Percentiles rank a stretch among this genome's conserved stretches.
phyloP scores from a whole-genome alignment of 2,888 invertebrate species.

The Lumbricus terrestris region DNA sequence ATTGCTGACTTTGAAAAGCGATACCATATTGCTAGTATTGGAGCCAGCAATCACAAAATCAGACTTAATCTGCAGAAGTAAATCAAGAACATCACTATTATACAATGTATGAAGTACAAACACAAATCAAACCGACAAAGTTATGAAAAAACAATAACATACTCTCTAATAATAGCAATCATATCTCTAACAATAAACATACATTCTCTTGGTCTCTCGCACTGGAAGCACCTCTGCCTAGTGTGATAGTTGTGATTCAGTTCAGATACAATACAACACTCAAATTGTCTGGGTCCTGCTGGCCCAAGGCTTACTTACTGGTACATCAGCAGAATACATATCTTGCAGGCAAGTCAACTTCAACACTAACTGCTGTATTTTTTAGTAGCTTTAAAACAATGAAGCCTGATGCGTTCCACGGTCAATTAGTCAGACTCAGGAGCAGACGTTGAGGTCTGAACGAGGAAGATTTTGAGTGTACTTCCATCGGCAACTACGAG shows the following conservation, averaged over 20 bases:
- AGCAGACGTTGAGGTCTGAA: no score
- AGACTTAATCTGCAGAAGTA: neutral
- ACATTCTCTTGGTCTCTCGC: no score
- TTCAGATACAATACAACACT: no score
- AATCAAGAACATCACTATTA: neutral
- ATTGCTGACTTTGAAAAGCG: constrained; percentile 3
- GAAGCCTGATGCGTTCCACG: no score
- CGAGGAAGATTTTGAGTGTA: neutral
- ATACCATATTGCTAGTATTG: neutral
- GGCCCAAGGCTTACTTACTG: no score
- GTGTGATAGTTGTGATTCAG: no score
- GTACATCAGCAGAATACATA: neutral
- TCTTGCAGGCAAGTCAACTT: neutral
- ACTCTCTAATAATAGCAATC: no score
- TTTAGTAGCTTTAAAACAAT: neutral
- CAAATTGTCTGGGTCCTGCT: neutral
- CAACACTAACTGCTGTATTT: no score
- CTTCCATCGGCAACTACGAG: neutral
- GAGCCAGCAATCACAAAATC: neutral
- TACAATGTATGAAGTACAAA: neutral
- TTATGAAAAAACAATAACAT: no score
- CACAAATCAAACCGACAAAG: neutral
- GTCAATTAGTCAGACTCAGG: no score
- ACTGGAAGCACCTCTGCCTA: no score
- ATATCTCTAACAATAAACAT: no score